Base-by-base conservation (phyloP, 2,888 invertebrate species). In the Muschampia plurimacula region DNA sequence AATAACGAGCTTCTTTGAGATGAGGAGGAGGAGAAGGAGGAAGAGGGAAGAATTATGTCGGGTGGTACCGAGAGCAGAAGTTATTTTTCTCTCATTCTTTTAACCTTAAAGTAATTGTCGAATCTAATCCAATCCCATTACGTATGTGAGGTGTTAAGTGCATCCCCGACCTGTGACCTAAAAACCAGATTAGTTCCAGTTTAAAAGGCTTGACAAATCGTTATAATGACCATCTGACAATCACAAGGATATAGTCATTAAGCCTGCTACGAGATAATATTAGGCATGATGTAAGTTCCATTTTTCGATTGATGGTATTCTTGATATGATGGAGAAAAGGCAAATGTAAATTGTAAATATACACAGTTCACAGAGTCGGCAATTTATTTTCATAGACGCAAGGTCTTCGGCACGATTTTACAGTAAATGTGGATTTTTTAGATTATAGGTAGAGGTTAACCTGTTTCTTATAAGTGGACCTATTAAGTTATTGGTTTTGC, bases 131-230 rank as follows among this genome's bases (percentile, higher is more conserved):
- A n/a, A n/a, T n/a, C n/a, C n/a, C 13, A 60, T 71, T 65, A 63
- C 28, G 32, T 9, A 36, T 49, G n/a, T 1, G 41, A 67, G 55
- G 67, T 15, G 67, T 49, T 67, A 67, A 72, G n/a, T 72, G 67
- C 67, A 70, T 65, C 13, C 28, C 59, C 49, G 65, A 68, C 68
- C 72, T 68, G 67, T 72, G 72, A 72, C 72, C 72, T 67, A 67
- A 67, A 72, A 52, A 72, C 36, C 36, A 60, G 59, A 15, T 68
- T 73, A 13, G 32, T 62, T 63, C 28, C 44, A 69, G 57, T 32
- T 80, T 79, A 87, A 86, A 78, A 81, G 81, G 82, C 86, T 82
- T 76, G 74, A 78, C 85, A 77, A 88, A 90, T 89, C 80, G 81
- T 80, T 67, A 60, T 77, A 80, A 76, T 81, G 77, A 77, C 78